Conservation (phyloP, 1,140 invertebrate genomes). For the Melanaphis sacchari region DNA sequence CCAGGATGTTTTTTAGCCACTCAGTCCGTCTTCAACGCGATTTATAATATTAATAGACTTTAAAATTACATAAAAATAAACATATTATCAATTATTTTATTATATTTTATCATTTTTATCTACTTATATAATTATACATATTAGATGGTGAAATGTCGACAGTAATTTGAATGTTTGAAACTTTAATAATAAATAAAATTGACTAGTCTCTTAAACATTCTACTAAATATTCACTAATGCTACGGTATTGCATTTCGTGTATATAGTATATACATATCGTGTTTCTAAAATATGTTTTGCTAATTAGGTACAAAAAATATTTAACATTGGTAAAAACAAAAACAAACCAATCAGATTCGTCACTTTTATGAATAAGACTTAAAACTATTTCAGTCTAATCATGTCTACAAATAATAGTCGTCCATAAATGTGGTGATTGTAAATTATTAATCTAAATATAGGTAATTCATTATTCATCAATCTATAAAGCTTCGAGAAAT, state of each 20-base stretch:
- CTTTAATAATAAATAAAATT: no score
- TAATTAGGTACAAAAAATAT: not conserved
- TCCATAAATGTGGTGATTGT: not conserved
- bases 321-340: not conserved
- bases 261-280: no score
- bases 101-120: no score
- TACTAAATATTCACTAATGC: not conserved
- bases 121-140: not conserved
- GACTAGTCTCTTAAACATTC: not conserved
- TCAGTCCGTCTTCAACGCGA: not conserved
- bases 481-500: not conserved
- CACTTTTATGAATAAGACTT: not conserved
- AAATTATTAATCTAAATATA: not conserved
- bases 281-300: not conserved
- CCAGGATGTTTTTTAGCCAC: not conserved
- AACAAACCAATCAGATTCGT: not conserved
- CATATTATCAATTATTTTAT: not conserved
- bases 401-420: not conserved
- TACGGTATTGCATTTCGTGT: not conserved
- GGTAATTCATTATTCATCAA: not conserved
- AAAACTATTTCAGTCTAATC: not conserved
- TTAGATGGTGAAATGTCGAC: no score
- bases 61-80: not conserved
- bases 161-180: no score
- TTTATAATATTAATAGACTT: not conserved